A percentile compares a stretch with the other conserved stretches of the same genome.
These are phyloP conservation scores for Electrona antarctica DNA, from an alignment of 2,113 vertebrate genomes.

Conservation along the genomic window DNA sequence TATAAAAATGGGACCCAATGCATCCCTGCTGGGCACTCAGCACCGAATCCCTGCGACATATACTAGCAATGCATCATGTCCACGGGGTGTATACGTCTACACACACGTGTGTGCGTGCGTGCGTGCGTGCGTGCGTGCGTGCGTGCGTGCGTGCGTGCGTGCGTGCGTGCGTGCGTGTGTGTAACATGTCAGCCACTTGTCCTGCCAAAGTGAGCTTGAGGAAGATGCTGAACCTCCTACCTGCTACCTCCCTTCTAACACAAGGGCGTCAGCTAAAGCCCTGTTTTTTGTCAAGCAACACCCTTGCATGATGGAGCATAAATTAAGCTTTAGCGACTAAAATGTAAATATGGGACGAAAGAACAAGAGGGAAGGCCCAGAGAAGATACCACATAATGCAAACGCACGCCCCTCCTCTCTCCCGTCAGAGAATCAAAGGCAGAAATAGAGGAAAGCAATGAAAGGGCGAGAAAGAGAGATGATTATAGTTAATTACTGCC, in stretches of 20 bases:
- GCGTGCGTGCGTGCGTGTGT: no score
- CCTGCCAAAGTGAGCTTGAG: neutral
- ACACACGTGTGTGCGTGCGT: no score
- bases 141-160: no score
- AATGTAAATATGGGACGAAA: neutral
- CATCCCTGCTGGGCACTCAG: no score
- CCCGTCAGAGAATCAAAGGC: conserved; percentile 38
- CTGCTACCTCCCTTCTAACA: neutral
- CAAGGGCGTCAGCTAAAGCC: neutral
- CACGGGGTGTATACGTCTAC: no score
- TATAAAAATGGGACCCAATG: no score
- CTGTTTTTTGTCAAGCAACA: no score
- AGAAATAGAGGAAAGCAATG: conserved; percentile 27
- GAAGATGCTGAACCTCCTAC: neutral
- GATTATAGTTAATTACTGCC: conserved; percentile 68
- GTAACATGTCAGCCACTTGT: no score
- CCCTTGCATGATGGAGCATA: no score
- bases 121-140: no score
- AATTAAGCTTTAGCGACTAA: neutral
- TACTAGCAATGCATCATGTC: no score
- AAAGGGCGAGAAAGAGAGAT: conserved; percentile 51
- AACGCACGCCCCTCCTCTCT: conserved; percentile 5
- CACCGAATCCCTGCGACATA: no score
- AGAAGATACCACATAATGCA: conserved; percentile 39
- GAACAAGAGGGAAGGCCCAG: conserved; percentile 8